These are phyloP conservation scores for Eupithecia exiguata DNA, from an alignment of 2,888 invertebrate species.

Conservation along the genomic window DNA sequence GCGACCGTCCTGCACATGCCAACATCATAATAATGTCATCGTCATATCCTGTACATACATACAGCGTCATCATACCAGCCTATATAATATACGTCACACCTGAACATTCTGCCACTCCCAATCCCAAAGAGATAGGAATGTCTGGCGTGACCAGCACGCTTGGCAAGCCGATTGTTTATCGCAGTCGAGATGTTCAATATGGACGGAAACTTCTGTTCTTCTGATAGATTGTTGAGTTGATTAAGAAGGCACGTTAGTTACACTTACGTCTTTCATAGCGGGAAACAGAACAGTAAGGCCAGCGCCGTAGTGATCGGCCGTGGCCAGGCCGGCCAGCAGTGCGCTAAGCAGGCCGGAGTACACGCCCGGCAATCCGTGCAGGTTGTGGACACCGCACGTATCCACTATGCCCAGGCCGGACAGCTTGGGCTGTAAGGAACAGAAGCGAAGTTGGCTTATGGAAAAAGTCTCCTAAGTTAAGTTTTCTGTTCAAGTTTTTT, in stretches of 20 bases:
- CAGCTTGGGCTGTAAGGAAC: conserved; percentile 82
- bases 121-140: too few species aligned
- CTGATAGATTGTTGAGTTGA: too few species aligned
- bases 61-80: too few species aligned
- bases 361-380: conserved; percentile 98
- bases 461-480: neutral
- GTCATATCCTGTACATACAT: too few species aligned
- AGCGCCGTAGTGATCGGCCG: neutral
- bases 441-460: neutral
- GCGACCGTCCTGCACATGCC: conserved; percentile 72
- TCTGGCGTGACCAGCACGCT: too few species aligned
- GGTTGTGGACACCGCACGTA: conserved; percentile 97
- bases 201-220: too few species aligned
- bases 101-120: too few species aligned
- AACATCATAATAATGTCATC: neutral
- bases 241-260: neutral
- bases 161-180: neutral
- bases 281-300: neutral
- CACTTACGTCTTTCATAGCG: neutral
- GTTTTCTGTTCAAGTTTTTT: neutral
- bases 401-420: conserved; percentile 87
- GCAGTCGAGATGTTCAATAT: too few species aligned
- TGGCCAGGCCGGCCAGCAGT: neutral
- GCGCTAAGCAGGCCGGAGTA: conserved; percentile 85
- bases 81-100: too few species aligned